These are phyloP conservation scores for Leptinotarsa texana DNA, from an alignment of 1,140 invertebrate species.

Conservation along the genomic window DNA sequence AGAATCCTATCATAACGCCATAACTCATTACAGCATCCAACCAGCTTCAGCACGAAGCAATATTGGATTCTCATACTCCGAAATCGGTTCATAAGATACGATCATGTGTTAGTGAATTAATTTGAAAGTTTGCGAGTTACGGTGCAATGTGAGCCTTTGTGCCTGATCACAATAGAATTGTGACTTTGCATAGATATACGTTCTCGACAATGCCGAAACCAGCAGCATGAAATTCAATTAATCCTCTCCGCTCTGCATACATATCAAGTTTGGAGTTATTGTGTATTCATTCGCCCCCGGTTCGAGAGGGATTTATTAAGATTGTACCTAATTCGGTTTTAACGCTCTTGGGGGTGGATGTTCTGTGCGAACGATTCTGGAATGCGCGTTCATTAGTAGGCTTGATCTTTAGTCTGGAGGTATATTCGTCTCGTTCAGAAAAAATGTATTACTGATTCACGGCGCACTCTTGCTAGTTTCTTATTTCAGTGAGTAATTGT, in stretches of 20 bases:
- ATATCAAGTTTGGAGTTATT: constrained; percentile 45
- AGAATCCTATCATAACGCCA: too few species aligned
- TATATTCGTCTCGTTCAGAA: too few species aligned
- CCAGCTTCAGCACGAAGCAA: background rate
- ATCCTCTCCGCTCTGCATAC: constrained; percentile 40
- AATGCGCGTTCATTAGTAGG: too few species aligned
- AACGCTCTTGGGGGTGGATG: background rate
- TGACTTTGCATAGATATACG: constrained; percentile 46
- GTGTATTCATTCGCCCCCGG: constrained; percentile 40
- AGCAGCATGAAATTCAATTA: constrained; percentile 44
- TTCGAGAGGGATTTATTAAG: constrained; percentile 34
- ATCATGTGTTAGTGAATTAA: constrained; percentile 34
- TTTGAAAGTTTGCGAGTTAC: constrained; percentile 41
- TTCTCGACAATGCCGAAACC: constrained; percentile 39
- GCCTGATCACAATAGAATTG: constrained; percentile 41
- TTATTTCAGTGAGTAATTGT: too few species aligned
- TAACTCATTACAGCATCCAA: background rate
- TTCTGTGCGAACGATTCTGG: too few species aligned
- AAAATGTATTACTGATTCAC: too few species aligned
- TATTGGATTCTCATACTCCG: background rate
- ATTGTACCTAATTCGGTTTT: constrained; percentile 31
- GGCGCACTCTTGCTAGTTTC: too few species aligned
- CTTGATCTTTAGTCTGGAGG: too few species aligned
- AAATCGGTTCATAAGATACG: constrained; percentile 3
- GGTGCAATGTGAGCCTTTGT: constrained; percentile 30